Conservation (phyloP, 2,113 vertebrate species). For the Craseonycteris thonglongyai region DNA sequence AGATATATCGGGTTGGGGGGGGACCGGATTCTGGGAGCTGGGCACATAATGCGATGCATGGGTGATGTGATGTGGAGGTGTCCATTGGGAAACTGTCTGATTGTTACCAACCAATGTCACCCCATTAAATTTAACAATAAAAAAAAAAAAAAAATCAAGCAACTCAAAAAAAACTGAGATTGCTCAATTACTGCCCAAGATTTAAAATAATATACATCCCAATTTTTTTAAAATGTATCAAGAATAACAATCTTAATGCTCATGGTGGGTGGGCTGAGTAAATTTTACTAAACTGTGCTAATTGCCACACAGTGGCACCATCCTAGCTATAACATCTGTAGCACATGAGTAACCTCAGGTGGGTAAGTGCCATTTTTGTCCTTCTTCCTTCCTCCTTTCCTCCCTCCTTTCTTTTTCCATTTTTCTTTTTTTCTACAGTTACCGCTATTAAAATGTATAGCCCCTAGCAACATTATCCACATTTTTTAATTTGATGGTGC, state of each 20-base stretch:
- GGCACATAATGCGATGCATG: too few species aligned
- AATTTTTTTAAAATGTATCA: background rate
- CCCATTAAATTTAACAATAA: too few species aligned
- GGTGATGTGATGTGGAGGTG: too few species aligned
- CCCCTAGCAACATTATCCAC: background rate
- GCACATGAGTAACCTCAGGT: background rate
- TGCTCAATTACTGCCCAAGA: background rate
- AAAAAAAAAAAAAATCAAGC: too few species aligned
- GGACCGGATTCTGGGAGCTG: too few species aligned
- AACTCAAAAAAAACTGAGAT: too few species aligned
- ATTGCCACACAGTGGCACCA: background rate
- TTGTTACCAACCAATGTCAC: too few species aligned
- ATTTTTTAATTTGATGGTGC: background rate
- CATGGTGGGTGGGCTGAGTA: background rate
- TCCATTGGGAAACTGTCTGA: too few species aligned
- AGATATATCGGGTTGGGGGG: too few species aligned
- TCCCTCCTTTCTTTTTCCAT: background rate
- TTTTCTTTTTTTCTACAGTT: background rate
- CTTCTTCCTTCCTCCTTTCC: background rate
- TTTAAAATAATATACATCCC: background rate
- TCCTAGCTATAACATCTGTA: background rate
- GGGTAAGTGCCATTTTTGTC: conserved; percentile 7
- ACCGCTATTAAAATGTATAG: background rate
- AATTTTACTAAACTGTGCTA: background rate
- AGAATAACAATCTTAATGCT: background rate